These are phyloP conservation scores for Drosophila parabipectinata DNA, from an alignment of 1,140 invertebrate genomes.

Conservation along the genomic window DNA sequence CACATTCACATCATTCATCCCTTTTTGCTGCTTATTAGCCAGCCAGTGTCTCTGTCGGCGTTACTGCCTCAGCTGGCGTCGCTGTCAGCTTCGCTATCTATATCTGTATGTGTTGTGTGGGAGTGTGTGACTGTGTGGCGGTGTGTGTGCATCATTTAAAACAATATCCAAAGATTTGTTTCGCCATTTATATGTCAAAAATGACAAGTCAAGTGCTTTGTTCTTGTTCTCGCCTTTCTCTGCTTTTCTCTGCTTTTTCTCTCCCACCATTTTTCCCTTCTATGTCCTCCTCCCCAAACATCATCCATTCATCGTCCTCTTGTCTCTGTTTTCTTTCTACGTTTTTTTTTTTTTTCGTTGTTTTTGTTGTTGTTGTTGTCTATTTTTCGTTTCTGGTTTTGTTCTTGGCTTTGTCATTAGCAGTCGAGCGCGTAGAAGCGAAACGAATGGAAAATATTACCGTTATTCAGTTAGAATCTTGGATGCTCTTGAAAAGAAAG, in stretches of 20 bases:
- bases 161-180: slow-evolving; percentile 82
- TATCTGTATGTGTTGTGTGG: slow-evolving; percentile 29
- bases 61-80: slow-evolving; percentile 6
- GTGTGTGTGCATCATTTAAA: slow-evolving; percentile 70
- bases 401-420: slow-evolving; percentile 61
- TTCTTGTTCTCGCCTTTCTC: slow-evolving; percentile 49
- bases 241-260: slow-evolving; percentile 3
- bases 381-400: slow-evolving; percentile 21
- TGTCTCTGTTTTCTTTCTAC: slow-evolving; percentile 37
- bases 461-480: slow-evolving; percentile 2
- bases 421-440: slow-evolving; percentile 45
- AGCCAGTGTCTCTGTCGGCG: slow-evolving; percentile 11
- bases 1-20: slow-evolving; percentile 30
- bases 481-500: slow-evolving; percentile 22
- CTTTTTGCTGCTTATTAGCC: slow-evolving; percentile 64
- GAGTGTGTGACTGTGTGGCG: slow-evolving; percentile 8
- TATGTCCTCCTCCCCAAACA: neutral
- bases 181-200: slow-evolving; percentile 77
- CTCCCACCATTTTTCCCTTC: neutral
- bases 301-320: slow-evolving; percentile 11
- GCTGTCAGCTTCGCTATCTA: slow-evolving; percentile 3
- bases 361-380: slow-evolving; percentile 15
- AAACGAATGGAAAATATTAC: slow-evolving; percentile 22
- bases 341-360: slow-evolving; percentile 9
- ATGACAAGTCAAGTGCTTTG: slow-evolving; percentile 77